Base-by-base conservation (phyloP, 2,113 vertebrate genomes). In the Fukomys damarensis region DNA sequence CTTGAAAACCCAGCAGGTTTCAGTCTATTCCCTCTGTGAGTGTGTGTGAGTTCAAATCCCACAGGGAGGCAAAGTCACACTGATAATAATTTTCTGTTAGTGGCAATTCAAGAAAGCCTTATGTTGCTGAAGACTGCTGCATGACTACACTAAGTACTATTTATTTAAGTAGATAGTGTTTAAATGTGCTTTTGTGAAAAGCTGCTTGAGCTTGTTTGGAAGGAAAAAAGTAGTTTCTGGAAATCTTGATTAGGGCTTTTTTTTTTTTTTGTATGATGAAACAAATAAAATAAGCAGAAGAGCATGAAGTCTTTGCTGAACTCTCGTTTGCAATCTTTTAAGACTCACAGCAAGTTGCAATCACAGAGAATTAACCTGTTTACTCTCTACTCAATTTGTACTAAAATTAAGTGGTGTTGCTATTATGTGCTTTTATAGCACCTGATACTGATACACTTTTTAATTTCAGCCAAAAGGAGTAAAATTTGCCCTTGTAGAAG, bases 51-150 rank as follows among this genome's bases (percentile, higher is more conserved):
- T 82, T 94, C n/a, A 43, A 49, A 41, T 68, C 91, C 59, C 82
- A 79, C 80, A 0, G 16, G 19, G 38, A 96, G 46, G 52, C 8
- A 2, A 89, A 88, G 70, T 86, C 94, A 90, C 26, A 49, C 28
- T 74, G 43, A 32, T 81, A 82, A 82, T 93, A 80, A 93, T 82
- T 96, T 94, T 82, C 41, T 83, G 38, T 90, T 74, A 94, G 41
- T 76, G 59, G 56, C 26, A 95, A 72, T 91, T 88, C 13, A 81
- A 4, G 46, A 96, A 89, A 94, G n/a, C 6, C 56, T 82, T 77
- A 38, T 89, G 82, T 70, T 91, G 79, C 14, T 66, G 35, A 89
- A 91, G 46, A 92, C 32, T 92, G n/a, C 54, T 90, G 28, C 35
- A n/a, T 58, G 86, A 76, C 19, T 87, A 12, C 11, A 28, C 46